Conservation (phyloP, 2,888 invertebrate species). For the Drosophila picticornis region DNA sequence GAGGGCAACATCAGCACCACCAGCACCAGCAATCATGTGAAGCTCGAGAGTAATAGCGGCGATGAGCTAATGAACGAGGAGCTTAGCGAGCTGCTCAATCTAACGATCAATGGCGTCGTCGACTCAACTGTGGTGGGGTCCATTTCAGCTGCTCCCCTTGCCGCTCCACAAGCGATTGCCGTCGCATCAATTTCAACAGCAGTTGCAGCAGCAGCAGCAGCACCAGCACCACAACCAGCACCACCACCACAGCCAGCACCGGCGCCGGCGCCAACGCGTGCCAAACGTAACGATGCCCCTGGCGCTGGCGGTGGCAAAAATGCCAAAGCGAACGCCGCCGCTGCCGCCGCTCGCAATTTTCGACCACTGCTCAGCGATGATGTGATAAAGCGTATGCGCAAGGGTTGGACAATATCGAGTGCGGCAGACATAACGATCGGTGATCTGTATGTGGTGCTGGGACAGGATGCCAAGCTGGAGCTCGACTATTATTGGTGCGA, state of each 20-base stretch:
- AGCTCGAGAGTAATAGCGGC: constrained; percentile 61
- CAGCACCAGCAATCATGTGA: constrained; percentile 3
- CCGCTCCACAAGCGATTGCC: not conserved
- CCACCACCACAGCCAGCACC: constrained; percentile 13
- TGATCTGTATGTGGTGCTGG: constrained; percentile 95
- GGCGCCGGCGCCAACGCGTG: constrained; percentile 13
- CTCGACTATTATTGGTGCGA: constrained; percentile 93
- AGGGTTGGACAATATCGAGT: constrained; percentile 92
- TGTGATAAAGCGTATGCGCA: constrained; percentile 83
- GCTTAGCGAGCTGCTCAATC: constrained; percentile 71
- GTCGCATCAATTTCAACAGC: not conserved
- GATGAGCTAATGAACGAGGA: constrained; percentile 78
- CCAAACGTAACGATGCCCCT: constrained; percentile 1
- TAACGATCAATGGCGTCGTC: constrained; percentile 24
- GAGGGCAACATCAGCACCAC: constrained; percentile 2
- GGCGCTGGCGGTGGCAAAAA: constrained; percentile 26
- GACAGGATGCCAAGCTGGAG: constrained; percentile 89
- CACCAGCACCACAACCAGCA: constrained; percentile 1
- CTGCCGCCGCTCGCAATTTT: constrained; percentile 72
- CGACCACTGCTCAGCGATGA: constrained; percentile 84
- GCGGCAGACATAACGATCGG: constrained; percentile 94
- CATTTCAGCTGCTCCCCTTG: not conserved
- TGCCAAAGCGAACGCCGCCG: constrained; percentile 54
- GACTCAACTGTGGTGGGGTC: not conserved
- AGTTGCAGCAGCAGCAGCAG: constrained; percentile 10